Percentiles rank a stretch among this genome's conserved stretches.
Conservation (phyloP, 2,888 invertebrate genomes). For the Ctena decussata region DNA sequence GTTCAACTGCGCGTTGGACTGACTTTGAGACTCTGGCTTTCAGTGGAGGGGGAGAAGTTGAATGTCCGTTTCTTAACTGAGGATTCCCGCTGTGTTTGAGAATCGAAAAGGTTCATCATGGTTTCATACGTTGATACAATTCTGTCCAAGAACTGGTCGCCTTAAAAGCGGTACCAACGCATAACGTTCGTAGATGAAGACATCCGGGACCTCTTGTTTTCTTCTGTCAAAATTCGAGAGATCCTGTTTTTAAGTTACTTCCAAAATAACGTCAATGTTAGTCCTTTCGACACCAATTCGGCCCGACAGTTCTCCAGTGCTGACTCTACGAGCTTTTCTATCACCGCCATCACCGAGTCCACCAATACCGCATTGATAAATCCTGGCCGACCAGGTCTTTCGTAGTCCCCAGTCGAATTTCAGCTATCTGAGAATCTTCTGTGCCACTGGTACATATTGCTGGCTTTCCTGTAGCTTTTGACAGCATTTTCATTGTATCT, state of each 20-base stretch:
- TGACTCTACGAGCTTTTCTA: conserved; percentile 8
- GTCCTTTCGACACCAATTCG: not conserved
- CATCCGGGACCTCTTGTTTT: conserved; percentile 5
- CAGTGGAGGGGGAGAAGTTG: not conserved
- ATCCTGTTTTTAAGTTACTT: conserved; percentile 11
- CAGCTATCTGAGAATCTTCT: conserved; percentile 9
- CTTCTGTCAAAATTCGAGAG: conserved; percentile 24
- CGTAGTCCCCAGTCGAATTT: not conserved
- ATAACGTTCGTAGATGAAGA: not conserved
- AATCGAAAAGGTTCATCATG: conserved; percentile 15
- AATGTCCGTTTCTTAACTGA: not conserved
- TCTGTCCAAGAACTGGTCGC: conserved; percentile 15
- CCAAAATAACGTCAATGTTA: conserved; percentile 9
- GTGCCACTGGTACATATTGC: conserved; percentile 6
- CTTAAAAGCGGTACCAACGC: not conserved
- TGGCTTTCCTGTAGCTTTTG: not conserved
- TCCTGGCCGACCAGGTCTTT: conserved; percentile 1
- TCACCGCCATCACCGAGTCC: conserved; percentile 8
- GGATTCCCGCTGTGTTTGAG: conserved; percentile 1
- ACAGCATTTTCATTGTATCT: no score
- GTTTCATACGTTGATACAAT: conserved; percentile 28
- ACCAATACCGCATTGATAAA: not conserved
- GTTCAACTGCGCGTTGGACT: no score
- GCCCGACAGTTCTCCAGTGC: not conserved
- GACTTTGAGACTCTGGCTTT: conserved; percentile 17